These are phyloP conservation scores for Pachydiplax longipennis DNA, from an alignment of 2,888 invertebrate genomes.

Conservation along the genomic window DNA sequence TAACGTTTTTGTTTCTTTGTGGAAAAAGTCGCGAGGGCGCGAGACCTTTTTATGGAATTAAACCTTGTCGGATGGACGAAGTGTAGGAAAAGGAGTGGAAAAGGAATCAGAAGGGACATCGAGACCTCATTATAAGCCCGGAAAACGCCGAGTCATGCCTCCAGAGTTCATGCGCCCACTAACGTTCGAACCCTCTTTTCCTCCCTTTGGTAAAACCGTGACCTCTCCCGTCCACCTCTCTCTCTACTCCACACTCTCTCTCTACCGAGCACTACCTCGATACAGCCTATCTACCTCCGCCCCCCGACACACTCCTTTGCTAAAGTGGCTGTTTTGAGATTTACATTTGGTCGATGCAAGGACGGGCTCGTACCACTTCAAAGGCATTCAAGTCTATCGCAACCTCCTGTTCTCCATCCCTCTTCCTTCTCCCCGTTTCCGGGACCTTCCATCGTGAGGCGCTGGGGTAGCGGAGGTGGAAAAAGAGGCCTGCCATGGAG, in stretches of 20 bases:
- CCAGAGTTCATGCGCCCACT: not conserved
- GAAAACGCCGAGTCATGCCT: not conserved
- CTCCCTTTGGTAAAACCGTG: not conserved
- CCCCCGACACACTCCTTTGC: not conserved
- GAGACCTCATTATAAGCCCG: not conserved
- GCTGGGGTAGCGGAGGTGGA: not conserved
- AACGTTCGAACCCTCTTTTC: not conserved
- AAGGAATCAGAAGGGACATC: not conserved
- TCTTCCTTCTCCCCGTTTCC: not conserved
- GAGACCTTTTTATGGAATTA: not conserved
- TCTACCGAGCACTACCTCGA: not conserved
- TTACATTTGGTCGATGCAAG: not conserved
- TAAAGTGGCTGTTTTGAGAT: not conserved
- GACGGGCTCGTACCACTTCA: not conserved
- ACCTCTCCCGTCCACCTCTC: not conserved
- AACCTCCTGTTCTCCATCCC: not conserved
- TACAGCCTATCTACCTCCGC: not conserved
- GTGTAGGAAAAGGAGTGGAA: not conserved
- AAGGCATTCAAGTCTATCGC: slow-evolving; percentile 18
- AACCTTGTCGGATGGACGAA: not conserved
- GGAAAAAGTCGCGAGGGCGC: not conserved
- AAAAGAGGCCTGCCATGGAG: not conserved
- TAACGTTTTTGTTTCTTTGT: not conserved
- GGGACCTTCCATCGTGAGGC: not conserved
- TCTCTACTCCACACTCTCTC: too few species aligned